phyloP scores from a whole-genome alignment of 2,113 vertebrate genomes.

The Actenoides lindsayi region DNA sequence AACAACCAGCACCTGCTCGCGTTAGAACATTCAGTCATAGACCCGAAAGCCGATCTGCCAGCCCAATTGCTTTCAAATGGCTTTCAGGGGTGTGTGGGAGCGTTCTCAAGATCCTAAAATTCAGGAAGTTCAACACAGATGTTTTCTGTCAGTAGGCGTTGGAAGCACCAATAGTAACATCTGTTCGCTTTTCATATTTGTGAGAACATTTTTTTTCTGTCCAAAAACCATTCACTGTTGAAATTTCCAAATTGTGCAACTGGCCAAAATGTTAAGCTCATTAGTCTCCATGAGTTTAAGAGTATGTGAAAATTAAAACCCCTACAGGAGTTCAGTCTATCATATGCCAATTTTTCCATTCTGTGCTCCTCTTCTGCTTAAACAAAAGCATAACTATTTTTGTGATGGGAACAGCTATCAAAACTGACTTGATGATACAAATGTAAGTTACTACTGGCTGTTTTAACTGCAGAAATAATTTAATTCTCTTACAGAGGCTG shows the following conservation, averaged over 20 bases:
- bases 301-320: constrained; percentile 41
- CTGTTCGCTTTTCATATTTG: constrained; percentile 74
- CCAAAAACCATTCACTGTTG: constrained; percentile 57
- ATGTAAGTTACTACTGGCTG: not conserved
- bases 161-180: constrained; percentile 74
- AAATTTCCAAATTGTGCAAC: constrained; percentile 56
- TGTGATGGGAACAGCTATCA: constrained; percentile 30
- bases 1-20: constrained; percentile 62
- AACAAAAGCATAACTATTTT: constrained; percentile 11
- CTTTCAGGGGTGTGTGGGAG: constrained; percentile 71
- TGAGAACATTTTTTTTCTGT: constrained; percentile 67
- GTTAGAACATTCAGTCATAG: constrained; percentile 46
- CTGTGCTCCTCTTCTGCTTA: constrained; percentile 11
- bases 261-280: constrained; percentile 33
- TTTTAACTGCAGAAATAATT: not conserved
- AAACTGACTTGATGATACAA: constrained; percentile 8
- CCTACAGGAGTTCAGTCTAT: constrained; percentile 22
- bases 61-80: constrained; percentile 50
- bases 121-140: constrained; percentile 79
- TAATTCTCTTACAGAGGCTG: not conserved
- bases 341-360: not conserved
- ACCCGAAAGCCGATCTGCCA: constrained; percentile 31
- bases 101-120: constrained; percentile 72
- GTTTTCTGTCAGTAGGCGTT: constrained; percentile 79
- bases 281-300: not conserved